Conservation (phyloP, 2,888 invertebrate genomes). For the Stenurella melanura region DNA sequence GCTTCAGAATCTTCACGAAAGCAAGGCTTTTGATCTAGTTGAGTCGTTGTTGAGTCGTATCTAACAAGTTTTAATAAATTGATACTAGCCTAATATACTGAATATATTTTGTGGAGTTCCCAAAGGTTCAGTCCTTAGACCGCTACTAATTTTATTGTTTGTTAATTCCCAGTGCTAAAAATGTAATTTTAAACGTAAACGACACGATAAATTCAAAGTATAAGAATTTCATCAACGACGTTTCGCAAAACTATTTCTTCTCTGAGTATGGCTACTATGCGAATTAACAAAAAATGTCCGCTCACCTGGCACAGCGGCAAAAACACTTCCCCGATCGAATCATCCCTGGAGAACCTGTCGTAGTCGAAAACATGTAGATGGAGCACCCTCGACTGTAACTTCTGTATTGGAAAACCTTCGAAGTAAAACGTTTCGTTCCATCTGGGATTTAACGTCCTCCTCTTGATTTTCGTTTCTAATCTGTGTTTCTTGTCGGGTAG, state of each 20-base stretch:
- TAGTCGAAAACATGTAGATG: slow-evolving; percentile 96
- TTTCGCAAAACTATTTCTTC: not conserved
- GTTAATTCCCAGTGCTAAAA: too few species aligned
- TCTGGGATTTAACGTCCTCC: slow-evolving; percentile 91
- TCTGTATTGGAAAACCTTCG: slow-evolving; percentile 95
- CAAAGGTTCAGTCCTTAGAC: too few species aligned
- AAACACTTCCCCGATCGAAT: slow-evolving; percentile 95
- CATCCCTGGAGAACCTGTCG: slow-evolving; percentile 94
- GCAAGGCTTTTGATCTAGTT: too few species aligned
- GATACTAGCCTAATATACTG: too few species aligned
- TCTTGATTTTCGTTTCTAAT: slow-evolving; percentile 93
- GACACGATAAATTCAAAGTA: too few species aligned
- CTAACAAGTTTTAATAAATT: too few species aligned
- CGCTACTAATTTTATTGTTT: too few species aligned
- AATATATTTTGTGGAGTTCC: too few species aligned
- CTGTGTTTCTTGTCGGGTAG: slow-evolving; percentile 95
- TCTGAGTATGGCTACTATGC: not conserved
- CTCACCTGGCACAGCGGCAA: slow-evolving; percentile 91
- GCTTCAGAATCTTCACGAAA: too few species aligned
- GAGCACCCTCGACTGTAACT: slow-evolving; percentile 91
- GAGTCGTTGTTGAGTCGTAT: too few species aligned
- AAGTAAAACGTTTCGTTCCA: slow-evolving; percentile 98
- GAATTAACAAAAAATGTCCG: not conserved
- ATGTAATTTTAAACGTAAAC: too few species aligned
- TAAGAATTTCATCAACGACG: too few species aligned